Base-by-base conservation (phyloP, 2,797 vertebrate species). In the Anniella stebbinsi region DNA sequence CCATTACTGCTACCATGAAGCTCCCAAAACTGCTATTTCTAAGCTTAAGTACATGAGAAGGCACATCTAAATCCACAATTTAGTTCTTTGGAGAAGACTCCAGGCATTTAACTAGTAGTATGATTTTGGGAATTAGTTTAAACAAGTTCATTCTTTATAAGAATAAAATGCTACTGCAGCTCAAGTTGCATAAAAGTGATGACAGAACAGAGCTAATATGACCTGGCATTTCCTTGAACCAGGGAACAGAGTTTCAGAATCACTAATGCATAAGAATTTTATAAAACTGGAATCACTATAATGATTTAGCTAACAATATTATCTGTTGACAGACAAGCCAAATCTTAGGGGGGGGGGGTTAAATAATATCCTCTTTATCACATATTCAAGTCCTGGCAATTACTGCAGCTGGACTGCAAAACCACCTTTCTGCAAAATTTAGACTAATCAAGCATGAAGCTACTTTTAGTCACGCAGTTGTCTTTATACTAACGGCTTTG, bases 381-480 rank as follows among this genome's bases (percentile, higher is more conserved):
- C 8, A 13, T 28, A 85, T 8, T 57, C 84, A 94, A 91, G 77
- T 86, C 93, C 81, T 87, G 67, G 48, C 17, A 92, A 91, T 83
- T 91, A 92, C 10, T 75, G 66, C 77, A 89, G 54, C 70, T 36
- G 4, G 6, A 94, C 85, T 92, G 89, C 88, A 93, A 78, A 89
- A 82, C 66, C 83, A 89, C 70, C 77, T 86, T 75, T 86, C 92
- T 94, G 87, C 89, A 92, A 72, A 91, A 91, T 93, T 84, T 38
- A 85, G 76, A 70, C 80, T 92, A 13, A 90, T 85, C 77, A 87
- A 51, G 72, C 57, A 90, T 81, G 60, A 48, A 80, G 23, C 33
- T 38, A 93, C 69, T 73, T 88, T n/a, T 25, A 72, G 18, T 76
- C 38, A 90, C 57, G 33, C 38, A 86, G 23, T 33, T 82, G 60